Evolutionary conservation across 2,797 vertebrate species (phyloP), one percentile per base, ranked within the genome.

Genomic region (Smutsia gigantea): DNA sequence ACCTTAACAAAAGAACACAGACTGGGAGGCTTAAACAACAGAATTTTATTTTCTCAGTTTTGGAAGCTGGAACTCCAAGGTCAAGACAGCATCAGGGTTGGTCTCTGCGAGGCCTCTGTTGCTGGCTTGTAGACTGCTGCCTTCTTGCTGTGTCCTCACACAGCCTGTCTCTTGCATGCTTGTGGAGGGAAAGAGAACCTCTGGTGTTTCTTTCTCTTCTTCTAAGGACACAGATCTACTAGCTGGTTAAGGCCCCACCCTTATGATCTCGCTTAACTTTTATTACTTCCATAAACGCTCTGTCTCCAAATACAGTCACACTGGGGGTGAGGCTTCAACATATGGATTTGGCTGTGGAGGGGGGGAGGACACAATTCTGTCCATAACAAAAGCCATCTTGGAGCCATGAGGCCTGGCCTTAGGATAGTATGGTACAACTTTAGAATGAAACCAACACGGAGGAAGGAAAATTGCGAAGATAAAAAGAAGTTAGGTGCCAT

Each of bases 21-120:
- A 90, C 29, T 64, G 3, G 23, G 1, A 23, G 23, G 31, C 57
- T 79, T 85, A 74, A 79, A 87, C 17, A 91, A 82, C 12, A 90
- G 42, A 78, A 89, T 63, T 61, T 69, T 42, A 90, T 57, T 92
- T 94, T 89, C 79, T 92, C 49, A 71, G 39, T 78, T 79, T 27
- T 81, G 21, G 27, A 81, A 63, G 51, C 31, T 69, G 46, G 27
- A 82, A 89, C 29, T 57, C 39, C 90, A 39, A 81, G 34, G 57
- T 78, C 31, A 59, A 84, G 21, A 21, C 46, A 25, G 53, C 29
- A 39, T n/a, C 57, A 10, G 7, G 37, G 25, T 34, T 90, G 57
- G n/a, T 39, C 59, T 61, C 72, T 75, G 59, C 10, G 17, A 82
- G 49, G 69, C 5, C n/a, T 71, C n/a, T 75, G 23, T 78, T 93